Percentiles rank a stretch among this genome's conserved stretches.
Evolutionary conservation across 2,888 invertebrate species (phyloP).

Genomic region (Dicranocentrus wangi): DNA sequence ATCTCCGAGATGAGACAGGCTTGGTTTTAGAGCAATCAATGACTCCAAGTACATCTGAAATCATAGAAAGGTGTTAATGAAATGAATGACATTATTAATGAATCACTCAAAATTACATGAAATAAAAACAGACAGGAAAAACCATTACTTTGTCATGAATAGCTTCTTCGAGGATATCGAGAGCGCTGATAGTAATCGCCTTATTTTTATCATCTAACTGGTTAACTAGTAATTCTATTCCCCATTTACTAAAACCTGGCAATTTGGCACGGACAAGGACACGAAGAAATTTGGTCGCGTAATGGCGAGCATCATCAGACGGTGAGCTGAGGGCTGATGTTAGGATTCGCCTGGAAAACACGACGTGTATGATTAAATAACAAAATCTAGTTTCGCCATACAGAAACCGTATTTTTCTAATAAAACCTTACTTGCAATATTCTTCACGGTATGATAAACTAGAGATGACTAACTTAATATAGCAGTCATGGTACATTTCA

Average conservation of each 20-base stretch:
- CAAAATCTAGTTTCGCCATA: too few species aligned
- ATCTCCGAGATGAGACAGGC: slow-evolving; percentile 83
- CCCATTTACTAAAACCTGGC: slow-evolving; percentile 85
- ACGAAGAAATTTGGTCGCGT: slow-evolving; percentile 92
- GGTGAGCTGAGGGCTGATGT: slow-evolving; percentile 77
- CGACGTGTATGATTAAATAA: too few species aligned
- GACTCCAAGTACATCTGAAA: slow-evolving; percentile 83
- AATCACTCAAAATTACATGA: neutral
- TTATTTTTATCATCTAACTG: slow-evolving; percentile 90
- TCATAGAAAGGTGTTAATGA: neutral
- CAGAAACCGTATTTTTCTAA: neutral
- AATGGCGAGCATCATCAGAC: slow-evolving; percentile 81
- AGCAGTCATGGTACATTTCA: slow-evolving; percentile 90
- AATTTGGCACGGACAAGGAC: slow-evolving; percentile 86
- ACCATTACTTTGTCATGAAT: slow-evolving; percentile 85
- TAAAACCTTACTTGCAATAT: slow-evolving; percentile 66
- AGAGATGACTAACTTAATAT: slow-evolving; percentile 93
- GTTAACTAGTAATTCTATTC: slow-evolving; percentile 86
- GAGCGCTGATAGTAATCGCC: slow-evolving; percentile 85
- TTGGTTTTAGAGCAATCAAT: slow-evolving; percentile 82
- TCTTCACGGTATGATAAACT: slow-evolving; percentile 87
- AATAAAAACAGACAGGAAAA: neutral
- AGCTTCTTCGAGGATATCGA: slow-evolving; percentile 92
- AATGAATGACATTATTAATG: neutral
- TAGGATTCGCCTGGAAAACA: slow-evolving; percentile 77